Evolutionary conservation across 2,888 invertebrate species (phyloP).

Genomic region (Andrena marginata): DNA sequence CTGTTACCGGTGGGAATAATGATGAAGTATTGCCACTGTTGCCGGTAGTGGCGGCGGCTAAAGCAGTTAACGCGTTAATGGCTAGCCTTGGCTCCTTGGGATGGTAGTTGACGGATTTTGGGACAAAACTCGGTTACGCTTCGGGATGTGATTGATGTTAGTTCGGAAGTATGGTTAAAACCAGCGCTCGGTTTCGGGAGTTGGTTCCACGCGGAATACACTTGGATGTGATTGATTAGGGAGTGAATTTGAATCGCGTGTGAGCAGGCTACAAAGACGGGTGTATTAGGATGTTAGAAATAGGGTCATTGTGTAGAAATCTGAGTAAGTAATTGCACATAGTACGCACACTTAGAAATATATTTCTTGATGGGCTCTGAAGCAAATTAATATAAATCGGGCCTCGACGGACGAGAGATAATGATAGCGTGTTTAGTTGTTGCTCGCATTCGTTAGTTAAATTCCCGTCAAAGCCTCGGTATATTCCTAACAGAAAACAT

Average conservation of each 20-base stretch:
- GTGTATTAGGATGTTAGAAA: background rate
- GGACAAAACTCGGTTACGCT: constrained; percentile 13
- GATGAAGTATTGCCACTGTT: constrained; percentile 4
- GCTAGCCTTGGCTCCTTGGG: background rate
- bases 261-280: background rate
- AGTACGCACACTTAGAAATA: too few species aligned
- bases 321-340: background rate
- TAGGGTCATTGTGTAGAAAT: background rate
- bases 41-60: background rate
- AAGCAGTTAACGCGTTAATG: constrained; percentile 14
- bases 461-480: background rate
- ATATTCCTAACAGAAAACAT: background rate
- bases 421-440: constrained; percentile 15
- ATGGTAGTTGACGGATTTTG: constrained; percentile 3
- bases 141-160: constrained; percentile 26
- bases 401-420: too few species aligned
- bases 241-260: background rate
- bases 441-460: background rate
- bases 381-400: too few species aligned
- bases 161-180: constrained; percentile 21
- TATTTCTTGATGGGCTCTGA: too few species aligned
- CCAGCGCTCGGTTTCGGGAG: background rate
- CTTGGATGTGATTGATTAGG: constrained; percentile 7
- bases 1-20: background rate
- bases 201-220: background rate